Evolutionary conservation across 2,113 vertebrate genomes (phyloP).

Genomic region (Pheucticus melanocephalus): DNA sequence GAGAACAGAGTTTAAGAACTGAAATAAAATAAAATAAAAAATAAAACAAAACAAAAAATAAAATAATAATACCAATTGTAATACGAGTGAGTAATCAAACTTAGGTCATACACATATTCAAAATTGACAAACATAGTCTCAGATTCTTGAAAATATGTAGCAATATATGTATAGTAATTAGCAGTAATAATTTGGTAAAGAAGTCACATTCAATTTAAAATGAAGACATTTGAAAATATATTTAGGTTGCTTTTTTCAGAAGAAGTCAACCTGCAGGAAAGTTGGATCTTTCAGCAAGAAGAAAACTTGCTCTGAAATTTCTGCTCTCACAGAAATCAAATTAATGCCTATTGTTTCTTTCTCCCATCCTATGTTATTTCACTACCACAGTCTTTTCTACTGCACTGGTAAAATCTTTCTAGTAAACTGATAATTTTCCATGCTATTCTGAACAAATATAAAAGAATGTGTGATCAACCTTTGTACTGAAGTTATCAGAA

Average conservation of each 20-base stretch:
- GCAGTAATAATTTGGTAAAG: not conserved
- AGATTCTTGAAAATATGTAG: not conserved
- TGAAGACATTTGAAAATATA: not conserved
- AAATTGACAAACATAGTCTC: not conserved
- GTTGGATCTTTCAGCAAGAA: not conserved
- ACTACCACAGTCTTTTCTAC: not conserved
- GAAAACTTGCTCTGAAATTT: not conserved
- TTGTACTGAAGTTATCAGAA: constrained; percentile 12
- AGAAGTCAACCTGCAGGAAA: not conserved
- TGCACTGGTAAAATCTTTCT: not conserved
- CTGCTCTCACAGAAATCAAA: not conserved
- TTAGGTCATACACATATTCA: not conserved
- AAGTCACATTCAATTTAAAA: not conserved
- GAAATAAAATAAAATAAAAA: not conserved
- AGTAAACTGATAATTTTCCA: not conserved
- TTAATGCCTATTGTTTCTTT: not conserved
- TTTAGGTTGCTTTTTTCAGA: not conserved
- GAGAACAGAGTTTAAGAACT: not conserved
- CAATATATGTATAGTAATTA: not conserved
- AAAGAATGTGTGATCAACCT: not conserved
- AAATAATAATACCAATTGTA: not conserved
- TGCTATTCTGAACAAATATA: not conserved
- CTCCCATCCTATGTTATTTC: not conserved
- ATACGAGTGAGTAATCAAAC: not conserved
- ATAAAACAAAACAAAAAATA: not conserved